Evolutionary conservation across 2,888 invertebrate species (phyloP).

Genomic region (Cecidostiba fungosa): DNA sequence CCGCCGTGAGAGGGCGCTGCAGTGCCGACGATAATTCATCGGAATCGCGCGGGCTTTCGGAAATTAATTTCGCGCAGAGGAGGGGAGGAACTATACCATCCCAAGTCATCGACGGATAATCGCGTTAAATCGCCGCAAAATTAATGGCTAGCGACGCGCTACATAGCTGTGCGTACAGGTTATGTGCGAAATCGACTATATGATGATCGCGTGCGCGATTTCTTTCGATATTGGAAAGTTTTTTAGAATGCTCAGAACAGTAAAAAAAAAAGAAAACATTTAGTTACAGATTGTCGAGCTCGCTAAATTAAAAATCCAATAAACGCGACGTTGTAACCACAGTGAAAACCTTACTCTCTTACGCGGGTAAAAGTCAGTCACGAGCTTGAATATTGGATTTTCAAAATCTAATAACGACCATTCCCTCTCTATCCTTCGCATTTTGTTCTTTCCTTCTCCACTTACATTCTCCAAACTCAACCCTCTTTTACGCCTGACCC

Average conservation of each 20-base stretch:
- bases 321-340: background rate
- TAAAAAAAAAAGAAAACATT: no score
- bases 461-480: background rate
- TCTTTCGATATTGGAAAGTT: no score
- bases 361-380: background rate
- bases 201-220: background rate
- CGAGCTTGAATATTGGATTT: slow-evolving; percentile 4
- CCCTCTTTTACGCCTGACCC: background rate
- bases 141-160: slow-evolving; percentile 45
- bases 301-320: background rate
- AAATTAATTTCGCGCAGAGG: slow-evolving; percentile 70
- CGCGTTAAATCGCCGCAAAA: slow-evolving; percentile 56
- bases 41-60: slow-evolving; percentile 67
- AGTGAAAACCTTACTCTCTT: background rate
- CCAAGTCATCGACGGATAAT: slow-evolving; percentile 50
- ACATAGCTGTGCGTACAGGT: background rate
- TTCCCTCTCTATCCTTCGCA: background rate
- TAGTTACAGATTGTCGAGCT: no score
- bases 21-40: slow-evolving; percentile 67
- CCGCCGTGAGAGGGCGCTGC: background rate
- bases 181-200: background rate
- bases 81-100: background rate
- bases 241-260: no score
- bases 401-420: slow-evolving; percentile 3
- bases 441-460: background rate